These are phyloP conservation scores for Enteromius fasciolatus DNA, from an alignment of 2,797 vertebrate species.

Conservation along the genomic window DNA sequence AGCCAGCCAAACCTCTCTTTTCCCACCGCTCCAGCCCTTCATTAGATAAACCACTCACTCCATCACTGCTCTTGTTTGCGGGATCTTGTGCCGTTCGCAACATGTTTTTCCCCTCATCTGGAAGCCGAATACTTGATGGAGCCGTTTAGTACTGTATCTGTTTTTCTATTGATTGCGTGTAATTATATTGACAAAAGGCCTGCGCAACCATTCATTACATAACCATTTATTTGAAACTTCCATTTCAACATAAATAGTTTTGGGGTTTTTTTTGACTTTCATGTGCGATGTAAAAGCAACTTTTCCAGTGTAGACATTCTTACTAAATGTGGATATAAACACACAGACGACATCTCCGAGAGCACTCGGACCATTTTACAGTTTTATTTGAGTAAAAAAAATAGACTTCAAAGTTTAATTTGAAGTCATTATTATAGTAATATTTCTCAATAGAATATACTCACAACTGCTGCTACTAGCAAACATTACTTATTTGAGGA, in stretches of 20 bases:
- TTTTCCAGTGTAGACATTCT: not conserved
- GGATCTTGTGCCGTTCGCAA: slow-evolving; percentile 23
- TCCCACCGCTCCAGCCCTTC: slow-evolving; percentile 45
- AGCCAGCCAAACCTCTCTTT: slow-evolving; percentile 56
- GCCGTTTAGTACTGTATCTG: slow-evolving; percentile 2
- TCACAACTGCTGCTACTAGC: no score
- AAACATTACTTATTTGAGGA: no score
- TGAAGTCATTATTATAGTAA: no score
- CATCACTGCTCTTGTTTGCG: slow-evolving; percentile 34
- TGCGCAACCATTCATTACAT: slow-evolving; percentile 9
- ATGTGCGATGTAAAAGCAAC: not conserved
- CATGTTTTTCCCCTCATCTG: slow-evolving; percentile 7
- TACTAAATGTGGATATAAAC: no score
- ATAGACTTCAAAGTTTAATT: no score
- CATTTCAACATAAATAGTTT: no score
- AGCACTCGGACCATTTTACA: no score
- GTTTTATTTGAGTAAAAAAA: no score
- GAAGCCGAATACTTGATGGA: not conserved
- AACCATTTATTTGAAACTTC: slow-evolving; percentile 22
- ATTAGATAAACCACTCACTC: slow-evolving; percentile 46
- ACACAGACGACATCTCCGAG: no score
- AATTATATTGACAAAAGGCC: slow-evolving; percentile 9
- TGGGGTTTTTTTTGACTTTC: not conserved
- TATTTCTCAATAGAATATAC: no score
- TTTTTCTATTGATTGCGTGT: not conserved